Conservation (phyloP, 92 coral and sea anemone species). For the Epizoanthus fatuus region DNA sequence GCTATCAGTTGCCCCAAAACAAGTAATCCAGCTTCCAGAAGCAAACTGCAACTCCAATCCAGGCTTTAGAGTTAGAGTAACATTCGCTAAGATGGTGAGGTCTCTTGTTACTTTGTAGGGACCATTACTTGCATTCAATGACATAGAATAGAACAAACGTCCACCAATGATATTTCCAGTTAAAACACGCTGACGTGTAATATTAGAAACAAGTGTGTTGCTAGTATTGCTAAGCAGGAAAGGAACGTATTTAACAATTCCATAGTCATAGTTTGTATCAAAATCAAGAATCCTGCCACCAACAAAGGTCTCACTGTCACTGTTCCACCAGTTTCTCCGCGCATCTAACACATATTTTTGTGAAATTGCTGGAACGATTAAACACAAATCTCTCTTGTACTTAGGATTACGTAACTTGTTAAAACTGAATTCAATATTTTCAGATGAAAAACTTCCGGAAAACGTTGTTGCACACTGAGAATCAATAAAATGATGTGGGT, state of each 20-base stretch:
- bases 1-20: conserved; percentile 52
- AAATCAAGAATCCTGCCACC: neutral
- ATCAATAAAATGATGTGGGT: neutral
- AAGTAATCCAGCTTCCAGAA: conserved; percentile 33
- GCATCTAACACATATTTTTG: conserved; percentile 5
- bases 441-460: conserved; percentile 25
- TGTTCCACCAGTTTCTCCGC: conserved; percentile 11
- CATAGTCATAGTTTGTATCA: conserved; percentile 22
- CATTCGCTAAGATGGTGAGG: conserved; percentile 27
- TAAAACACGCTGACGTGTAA: neutral
- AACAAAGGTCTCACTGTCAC: neutral
- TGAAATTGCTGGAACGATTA: neutral
- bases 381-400: conserved; percentile 15
- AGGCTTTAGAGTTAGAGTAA: conserved; percentile 29
- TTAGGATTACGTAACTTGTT: neutral
- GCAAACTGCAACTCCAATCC: conserved; percentile 45
- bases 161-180: conserved; percentile 28
- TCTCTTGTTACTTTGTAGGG: conserved; percentile 28
- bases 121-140: conserved; percentile 4
- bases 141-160: conserved; percentile 18
- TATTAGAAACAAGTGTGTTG: neutral
- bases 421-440: neutral
- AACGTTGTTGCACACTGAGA: conserved; percentile 29
- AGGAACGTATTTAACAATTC: conserved; percentile 9
- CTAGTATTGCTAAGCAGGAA: neutral